Evolutionary conservation across 2,113 vertebrate species (phyloP), one percentile per base, ranked within the genome.

Genomic region (Tinamus guttatus): DNA sequence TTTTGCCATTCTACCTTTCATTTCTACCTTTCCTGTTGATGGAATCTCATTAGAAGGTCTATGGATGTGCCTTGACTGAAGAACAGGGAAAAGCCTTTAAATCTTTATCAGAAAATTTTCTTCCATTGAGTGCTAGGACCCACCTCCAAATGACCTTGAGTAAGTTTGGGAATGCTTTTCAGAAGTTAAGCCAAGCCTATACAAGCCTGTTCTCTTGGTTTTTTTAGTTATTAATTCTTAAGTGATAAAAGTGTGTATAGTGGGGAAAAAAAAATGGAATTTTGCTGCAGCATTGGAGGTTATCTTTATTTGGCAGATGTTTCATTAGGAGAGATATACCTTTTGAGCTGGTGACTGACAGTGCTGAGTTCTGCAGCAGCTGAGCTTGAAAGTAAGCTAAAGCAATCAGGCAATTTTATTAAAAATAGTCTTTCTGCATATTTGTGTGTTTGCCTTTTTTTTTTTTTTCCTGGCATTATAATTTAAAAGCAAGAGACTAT

Each of bases 1-100:
- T 85, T 94, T 86, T 93, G 24, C 47, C 47, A 79, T 84, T 24
- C 30, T 69, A 6, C 32, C 40, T 92, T 91, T 34, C 13, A 56
- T 68, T n/a, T n/a, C n/a, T n/a, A n/a, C n/a, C n/a, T n/a, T n/a
- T n/a, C 56, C 43, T 85, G 1, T 52, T 13, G 34, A 64, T 73
- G 34, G 34, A 81, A 89, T 60, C 11, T 25, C 7, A 13, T 68
- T 65, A 30, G 59, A 84, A 84, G 25, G 58, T 81, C 38, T 81
- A 7, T 79, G 58, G 51, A 20, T 0, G 0, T 88, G 73, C 60
- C 30, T 77, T 80, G 6, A 32, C 27, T 56, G 65, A 86, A 78
- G 69, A 87, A 58, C 28, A 85, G 9, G 52, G 5, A 40, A 24
- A 90, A 71, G 27, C 14, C 58, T 87, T 2, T 92, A 64, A 94